Conservation (phyloP, 2,888 invertebrate genomes). For the Athalia circularis region DNA sequence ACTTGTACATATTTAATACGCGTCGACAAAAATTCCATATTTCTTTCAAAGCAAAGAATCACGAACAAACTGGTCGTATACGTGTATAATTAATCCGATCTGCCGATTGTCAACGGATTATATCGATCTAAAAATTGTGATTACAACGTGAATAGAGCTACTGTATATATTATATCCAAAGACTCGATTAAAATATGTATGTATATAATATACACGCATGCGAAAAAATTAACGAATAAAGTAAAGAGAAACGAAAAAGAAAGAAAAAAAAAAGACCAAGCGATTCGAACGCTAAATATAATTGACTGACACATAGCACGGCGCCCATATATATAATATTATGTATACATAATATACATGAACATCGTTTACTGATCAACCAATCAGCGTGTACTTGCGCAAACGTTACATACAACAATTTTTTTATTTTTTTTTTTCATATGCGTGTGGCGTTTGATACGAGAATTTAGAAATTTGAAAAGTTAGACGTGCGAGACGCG, state of each 20-base stretch:
- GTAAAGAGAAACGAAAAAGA: neutral
- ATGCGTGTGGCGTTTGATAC: neutral
- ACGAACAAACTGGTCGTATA: too few relatives aligned
- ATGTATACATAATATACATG: neutral
- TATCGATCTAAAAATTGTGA: too few relatives aligned
- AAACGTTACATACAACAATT: neutral
- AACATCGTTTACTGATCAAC: neutral
- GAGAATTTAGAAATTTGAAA: neutral
- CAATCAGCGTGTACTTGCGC: conserved; percentile 26
- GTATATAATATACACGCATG: neutral
- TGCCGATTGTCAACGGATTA: too few relatives aligned
- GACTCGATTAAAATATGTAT: neutral
- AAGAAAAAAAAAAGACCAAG: conserved; percentile 4
- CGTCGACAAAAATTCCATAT: too few relatives aligned
- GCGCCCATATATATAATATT: neutral
- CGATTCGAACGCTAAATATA: conserved; percentile 28
- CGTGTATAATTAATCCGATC: too few relatives aligned
- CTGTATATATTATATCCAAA: neutral
- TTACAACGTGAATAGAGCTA: too few relatives aligned
- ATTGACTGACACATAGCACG: conserved; percentile 30
- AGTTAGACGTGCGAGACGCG: conserved; percentile 27
- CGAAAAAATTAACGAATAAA: conserved; percentile 4
- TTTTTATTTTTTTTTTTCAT: neutral
- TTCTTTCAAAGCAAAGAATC: too few relatives aligned
- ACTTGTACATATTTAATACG: too few relatives aligned